Evolutionary conservation across 2,113 vertebrate species (phyloP), one percentile per base, ranked within the genome.

Genomic region (Callionymus lyra): DNA sequence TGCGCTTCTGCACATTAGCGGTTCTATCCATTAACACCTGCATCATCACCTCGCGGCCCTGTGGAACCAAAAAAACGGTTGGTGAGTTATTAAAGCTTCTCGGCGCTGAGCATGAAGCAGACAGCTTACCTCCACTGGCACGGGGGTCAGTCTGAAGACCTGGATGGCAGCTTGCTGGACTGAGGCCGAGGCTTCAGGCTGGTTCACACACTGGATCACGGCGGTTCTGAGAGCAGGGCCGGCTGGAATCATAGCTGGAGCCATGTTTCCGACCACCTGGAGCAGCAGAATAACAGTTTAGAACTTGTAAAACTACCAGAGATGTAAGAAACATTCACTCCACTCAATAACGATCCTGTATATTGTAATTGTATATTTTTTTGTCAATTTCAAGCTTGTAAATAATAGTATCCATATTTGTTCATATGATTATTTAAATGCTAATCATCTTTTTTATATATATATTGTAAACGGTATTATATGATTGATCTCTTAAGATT

Each of bases 191-290:
- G 87, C 76, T 13, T 59, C 71, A 40, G 79, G 66, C 12, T 84
- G 85, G 71, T 77, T 78, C 50, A 91, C 67, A 45, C 94, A 98
- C 8, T 76, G 74, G 54, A 89, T 80, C 16, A 98, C 59, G 2
- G 76, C 68, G 15, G 80, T 70, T 53, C 79, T 91, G 50, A 96
- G 70, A 13, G 17, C 70, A 31, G 90, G 85, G 44, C 80, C 83
- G 32, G 87, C 70, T 14, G 65, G 50, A 18, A 87, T 80, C 66
- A 98, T 56, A 37, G 85, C 84, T 38, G 68, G 76, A 19, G 90
- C 93, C 88, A 92, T 94, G 66, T 94, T 97, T 78, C 93, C 93
- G 82, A 93, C 84, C 50, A 91, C 86, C 93, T 98, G 59, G 16
- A 41, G 34, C 41, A 15, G 35, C 38, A 52, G 39, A 27, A 27